Conservation (phyloP, 2,113 vertebrate genomes). For the Hippopotamus amphibius region DNA sequence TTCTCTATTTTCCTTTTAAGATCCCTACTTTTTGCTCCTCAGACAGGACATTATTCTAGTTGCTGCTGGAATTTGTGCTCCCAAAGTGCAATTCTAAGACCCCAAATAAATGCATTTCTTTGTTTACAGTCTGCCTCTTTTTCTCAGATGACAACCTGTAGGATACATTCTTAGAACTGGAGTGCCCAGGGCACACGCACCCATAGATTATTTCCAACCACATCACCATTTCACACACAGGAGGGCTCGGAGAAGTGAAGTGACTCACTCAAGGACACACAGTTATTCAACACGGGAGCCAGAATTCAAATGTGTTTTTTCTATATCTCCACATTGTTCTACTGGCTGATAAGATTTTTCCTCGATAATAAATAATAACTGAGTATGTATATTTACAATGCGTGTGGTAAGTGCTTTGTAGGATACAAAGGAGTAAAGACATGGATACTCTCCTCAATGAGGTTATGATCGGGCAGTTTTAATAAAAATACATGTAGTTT, state of each 20-base stretch:
- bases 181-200: not conserved
- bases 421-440: not conserved
- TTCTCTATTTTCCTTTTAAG: not conserved
- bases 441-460: not conserved
- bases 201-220: not conserved
- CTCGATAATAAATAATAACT: not conserved
- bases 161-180: not conserved
- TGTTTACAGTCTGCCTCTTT: not conserved
- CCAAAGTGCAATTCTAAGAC: not conserved
- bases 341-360: not conserved
- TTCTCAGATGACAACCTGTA: not conserved
- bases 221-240: not conserved
- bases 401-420: not conserved
- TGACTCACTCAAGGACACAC: not conserved
- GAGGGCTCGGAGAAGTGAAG: not conserved
- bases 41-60: not conserved
- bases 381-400: not conserved
- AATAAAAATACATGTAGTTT: not conserved
- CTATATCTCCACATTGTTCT: not conserved
- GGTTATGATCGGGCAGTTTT: not conserved
- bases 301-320: not conserved
- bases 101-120: not conserved
- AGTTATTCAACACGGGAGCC: not conserved
- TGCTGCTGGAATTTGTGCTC: not conserved
- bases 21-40: not conserved